phyloP scores from a whole-genome alignment of 2,797 vertebrate species.

The Bovichtus diacanthus region DNA sequence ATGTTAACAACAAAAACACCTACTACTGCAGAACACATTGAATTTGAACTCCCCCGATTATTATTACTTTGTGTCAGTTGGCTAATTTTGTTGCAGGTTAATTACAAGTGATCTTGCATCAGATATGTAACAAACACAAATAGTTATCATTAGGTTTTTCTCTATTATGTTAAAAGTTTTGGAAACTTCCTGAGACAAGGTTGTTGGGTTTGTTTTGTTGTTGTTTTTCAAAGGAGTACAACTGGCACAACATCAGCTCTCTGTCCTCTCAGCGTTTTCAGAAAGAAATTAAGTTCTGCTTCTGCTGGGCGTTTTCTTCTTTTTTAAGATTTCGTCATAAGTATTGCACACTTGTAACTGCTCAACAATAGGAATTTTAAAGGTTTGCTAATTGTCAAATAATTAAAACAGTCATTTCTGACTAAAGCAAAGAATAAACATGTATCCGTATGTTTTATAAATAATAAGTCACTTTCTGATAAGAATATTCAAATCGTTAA shows the following conservation, averaged over 20 bases:
- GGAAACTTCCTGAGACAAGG: neutral
- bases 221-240: neutral
- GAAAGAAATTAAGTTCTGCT: neutral
- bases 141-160: neutral
- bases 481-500: neutral
- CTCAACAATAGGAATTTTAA: neutral
- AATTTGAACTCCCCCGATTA: neutral
- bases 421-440: neutral
- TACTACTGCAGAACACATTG: neutral
- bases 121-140: neutral
- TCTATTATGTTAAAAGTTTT: neutral
- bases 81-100: neutral
- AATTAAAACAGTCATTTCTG: neutral
- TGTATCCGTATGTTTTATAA: neutral
- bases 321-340: conserved; percentile 1
- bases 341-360: neutral
- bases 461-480: neutral
- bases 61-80: neutral
- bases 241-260: neutral
- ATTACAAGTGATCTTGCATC: neutral
- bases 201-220: too few relatives aligned
- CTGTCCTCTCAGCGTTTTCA: neutral
- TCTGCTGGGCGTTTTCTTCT: neutral
- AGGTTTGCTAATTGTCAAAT: neutral
- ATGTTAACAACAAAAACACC: neutral